phyloP scores from a whole-genome alignment of 2,113 vertebrate genomes.

The Calonectris borealis region DNA sequence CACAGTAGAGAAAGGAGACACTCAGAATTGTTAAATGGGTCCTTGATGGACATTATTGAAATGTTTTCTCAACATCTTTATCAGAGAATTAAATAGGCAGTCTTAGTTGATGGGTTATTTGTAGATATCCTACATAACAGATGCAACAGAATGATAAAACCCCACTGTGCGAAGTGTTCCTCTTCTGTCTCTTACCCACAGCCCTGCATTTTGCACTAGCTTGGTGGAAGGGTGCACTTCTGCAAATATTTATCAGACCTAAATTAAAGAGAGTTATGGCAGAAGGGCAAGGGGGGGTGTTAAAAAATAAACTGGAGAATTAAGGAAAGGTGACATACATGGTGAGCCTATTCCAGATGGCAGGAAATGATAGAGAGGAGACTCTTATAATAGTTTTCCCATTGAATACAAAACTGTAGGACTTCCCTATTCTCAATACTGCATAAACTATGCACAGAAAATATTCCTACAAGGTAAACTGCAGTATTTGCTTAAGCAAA shows the following conservation, averaged over 20 bases:
- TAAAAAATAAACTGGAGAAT: neutral
- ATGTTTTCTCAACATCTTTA: neutral
- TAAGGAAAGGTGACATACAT: neutral
- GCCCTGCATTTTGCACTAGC: neutral
- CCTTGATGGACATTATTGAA: neutral
- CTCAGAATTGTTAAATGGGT: neutral
- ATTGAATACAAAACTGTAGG: neutral
- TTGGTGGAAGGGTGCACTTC: neutral
- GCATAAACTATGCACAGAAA: neutral
- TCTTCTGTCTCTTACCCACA: neutral
- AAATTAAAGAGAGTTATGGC: neutral
- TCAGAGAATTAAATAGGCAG: neutral
- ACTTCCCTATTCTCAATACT: neutral
- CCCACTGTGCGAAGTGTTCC: neutral
- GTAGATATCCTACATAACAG: neutral
- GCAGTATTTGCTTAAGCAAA: neutral
- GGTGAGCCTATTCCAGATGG: neutral
- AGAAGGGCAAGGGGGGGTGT: neutral
- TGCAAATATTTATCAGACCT: neutral
- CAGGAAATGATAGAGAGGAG: neutral
- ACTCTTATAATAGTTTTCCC: neutral
- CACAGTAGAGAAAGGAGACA: neutral
- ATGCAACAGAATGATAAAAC: neutral
- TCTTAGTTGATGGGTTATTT: neutral
- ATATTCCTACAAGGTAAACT: neutral